Evolutionary conservation across 2,888 invertebrate genomes (phyloP), one percentile per base, ranked within the genome.

Genomic region (Psylliodes chrysocephalus): DNA sequence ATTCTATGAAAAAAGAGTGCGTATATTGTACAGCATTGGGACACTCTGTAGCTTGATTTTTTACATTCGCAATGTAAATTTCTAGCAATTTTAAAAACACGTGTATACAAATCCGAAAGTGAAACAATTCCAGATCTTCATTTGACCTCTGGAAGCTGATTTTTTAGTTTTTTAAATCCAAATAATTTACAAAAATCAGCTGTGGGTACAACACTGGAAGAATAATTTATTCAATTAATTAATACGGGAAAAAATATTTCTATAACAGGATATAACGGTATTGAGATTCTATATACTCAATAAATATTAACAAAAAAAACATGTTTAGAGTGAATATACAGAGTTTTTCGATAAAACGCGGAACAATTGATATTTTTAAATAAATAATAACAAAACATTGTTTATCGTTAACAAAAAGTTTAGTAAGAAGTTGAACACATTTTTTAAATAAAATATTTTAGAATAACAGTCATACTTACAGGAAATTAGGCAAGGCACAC

Each of bases 281-380:
- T 55, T 14, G 55, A 55, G 55, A 55, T 55, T 55, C 55, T 30
- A 22, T 38, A 53, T 54, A 49, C 53, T 54, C 42, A 54, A 56
- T 51, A 62, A 56, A 55, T 55, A 42, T 56, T 49, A 55, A 47
- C 44, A 47, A 35, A 52, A 47, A 46, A 14, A 60, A 17, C 46
- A 19, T 49, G n/a, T 28, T 22, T 17, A 22, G 57, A 63, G 63
- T 63, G 63, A 63, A 19, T 52, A 63, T 53, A 63, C 63, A 63
- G 63, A 63, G 63, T 46, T 17, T 19, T 44, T 33, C 22, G 22
- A 22, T 6, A 6, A 22, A 22, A 6, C 22, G 6, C 22, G 33
- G 33, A 17, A 44, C 3, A 28, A 14, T 28, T 33, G 57, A 57
- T 47, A 57, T 59, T 59, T 49, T 44, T 2, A 30, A 30, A 30